Conservation (phyloP, 1,140 invertebrate species). For the Ceratosolen solmsi region DNA sequence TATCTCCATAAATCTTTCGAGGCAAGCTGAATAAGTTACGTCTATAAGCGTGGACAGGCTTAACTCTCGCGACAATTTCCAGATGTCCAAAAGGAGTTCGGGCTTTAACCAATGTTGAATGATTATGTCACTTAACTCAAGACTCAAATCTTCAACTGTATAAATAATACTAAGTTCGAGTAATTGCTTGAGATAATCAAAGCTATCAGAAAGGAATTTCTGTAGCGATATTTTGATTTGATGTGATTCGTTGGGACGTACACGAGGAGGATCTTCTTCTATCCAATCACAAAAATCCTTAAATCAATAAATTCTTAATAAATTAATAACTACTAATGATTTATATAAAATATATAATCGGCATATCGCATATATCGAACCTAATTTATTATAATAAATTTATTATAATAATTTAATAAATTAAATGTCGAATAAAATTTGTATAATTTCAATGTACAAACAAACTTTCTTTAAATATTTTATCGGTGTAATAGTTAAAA, state of each 20-base stretch:
- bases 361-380: too few species aligned
- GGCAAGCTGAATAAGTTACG: conserved; percentile 47
- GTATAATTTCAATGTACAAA: too few species aligned
- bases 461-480: too few species aligned
- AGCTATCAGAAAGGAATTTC: conserved; percentile 52
- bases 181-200: conserved; percentile 50
- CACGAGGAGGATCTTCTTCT: conserved; percentile 44
- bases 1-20: conserved; percentile 57
- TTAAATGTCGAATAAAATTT: too few species aligned
- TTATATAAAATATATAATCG: too few species aligned
- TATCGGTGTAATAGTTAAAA: too few species aligned
- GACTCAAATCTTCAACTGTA: conserved; percentile 54
- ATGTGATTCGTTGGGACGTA: conserved; percentile 31
- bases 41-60: conserved; percentile 53
- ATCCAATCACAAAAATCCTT: conserved; percentile 58
- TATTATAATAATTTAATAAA: too few species aligned
- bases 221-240: conserved; percentile 52
- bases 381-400: too few species aligned
- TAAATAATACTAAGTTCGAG: conserved; percentile 57
- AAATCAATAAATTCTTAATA: background rate
- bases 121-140: conserved; percentile 54
- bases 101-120: conserved; percentile 52
- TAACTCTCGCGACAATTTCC: conserved; percentile 54
- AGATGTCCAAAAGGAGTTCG: conserved; percentile 53
- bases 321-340: background rate